These are phyloP conservation scores for Pseudochromis fuscus DNA, from an alignment of 2,797 vertebrate species.

Conservation along the genomic window DNA sequence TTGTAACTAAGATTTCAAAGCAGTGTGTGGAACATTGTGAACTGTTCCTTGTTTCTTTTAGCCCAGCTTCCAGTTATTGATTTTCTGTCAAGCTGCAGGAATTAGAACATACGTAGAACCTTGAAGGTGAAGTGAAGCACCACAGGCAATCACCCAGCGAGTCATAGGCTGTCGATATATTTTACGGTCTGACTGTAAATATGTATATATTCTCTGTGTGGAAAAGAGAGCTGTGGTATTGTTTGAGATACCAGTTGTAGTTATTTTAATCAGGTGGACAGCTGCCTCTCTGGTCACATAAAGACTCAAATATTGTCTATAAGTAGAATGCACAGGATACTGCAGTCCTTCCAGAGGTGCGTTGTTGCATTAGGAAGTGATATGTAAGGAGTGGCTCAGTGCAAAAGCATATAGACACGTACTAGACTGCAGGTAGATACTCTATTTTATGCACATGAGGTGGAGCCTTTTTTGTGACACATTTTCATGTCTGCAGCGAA, in stretches of 20 bases:
- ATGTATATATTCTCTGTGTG: slow-evolving; percentile 11
- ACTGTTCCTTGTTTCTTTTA: slow-evolving; percentile 21
- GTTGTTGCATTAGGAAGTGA: slow-evolving; percentile 39
- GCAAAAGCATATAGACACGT: slow-evolving; percentile 24
- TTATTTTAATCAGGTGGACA: slow-evolving; percentile 48
- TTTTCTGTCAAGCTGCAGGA: slow-evolving; percentile 70
- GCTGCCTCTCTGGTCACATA: slow-evolving; percentile 22
- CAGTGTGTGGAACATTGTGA: slow-evolving; percentile 33
- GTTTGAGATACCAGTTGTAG: slow-evolving; percentile 41
- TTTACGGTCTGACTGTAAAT: slow-evolving; percentile 35
- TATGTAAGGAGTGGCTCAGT: slow-evolving; percentile 31
- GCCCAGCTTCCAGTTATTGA: slow-evolving; percentile 50
- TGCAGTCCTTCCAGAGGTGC: slow-evolving; percentile 29
- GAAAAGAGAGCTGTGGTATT: slow-evolving; percentile 25
- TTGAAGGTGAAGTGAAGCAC: slow-evolving; percentile 49
- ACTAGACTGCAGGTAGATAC: slow-evolving; percentile 51
- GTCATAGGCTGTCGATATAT: slow-evolving; percentile 53
- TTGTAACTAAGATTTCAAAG: slow-evolving; percentile 31
- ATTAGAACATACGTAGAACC: slow-evolving; percentile 59
- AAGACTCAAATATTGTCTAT: slow-evolving; percentile 54
- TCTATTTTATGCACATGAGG: slow-evolving; percentile 44
- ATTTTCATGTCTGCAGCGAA: slow-evolving; percentile 46
- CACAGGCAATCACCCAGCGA: slow-evolving; percentile 50
- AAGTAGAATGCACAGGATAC: slow-evolving; percentile 21
- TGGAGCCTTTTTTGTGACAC: slow-evolving; percentile 32